These are phyloP conservation scores for Squalus acanthias DNA, from an alignment of 2,797 vertebrate species.

Conservation along the genomic window DNA sequence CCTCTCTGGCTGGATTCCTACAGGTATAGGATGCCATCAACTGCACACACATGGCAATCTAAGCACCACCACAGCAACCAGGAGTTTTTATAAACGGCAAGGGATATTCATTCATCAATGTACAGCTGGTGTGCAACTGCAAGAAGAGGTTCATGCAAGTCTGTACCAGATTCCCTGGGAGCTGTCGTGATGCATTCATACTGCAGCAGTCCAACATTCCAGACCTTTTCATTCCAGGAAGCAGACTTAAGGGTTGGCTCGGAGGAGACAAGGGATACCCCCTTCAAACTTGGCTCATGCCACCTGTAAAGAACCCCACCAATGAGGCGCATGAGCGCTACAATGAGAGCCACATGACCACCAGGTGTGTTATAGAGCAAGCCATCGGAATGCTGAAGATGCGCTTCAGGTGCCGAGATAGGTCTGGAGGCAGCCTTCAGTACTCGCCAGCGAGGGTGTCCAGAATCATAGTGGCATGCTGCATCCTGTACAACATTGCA, in stretches of 20 bases:
- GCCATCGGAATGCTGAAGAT: background rate
- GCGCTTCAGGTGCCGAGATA: background rate
- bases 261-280: background rate
- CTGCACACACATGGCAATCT: background rate
- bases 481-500: background rate
- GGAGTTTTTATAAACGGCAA: background rate
- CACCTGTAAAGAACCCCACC: too few species aligned
- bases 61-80: background rate
- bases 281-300: background rate
- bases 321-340: background rate
- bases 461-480: background rate
- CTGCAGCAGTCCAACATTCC: background rate
- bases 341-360: background rate
- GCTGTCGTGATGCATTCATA: background rate
- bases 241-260: background rate
- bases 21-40: background rate
- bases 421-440: background rate
- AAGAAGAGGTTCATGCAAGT: background rate
- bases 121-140: background rate
- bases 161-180: background rate
- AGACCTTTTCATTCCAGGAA: background rate
- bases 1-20: background rate
- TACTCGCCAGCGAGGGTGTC: background rate
- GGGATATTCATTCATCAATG: background rate
- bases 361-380: background rate